Conservation (phyloP, 2,888 invertebrate species). For the Globia sparganii region DNA sequence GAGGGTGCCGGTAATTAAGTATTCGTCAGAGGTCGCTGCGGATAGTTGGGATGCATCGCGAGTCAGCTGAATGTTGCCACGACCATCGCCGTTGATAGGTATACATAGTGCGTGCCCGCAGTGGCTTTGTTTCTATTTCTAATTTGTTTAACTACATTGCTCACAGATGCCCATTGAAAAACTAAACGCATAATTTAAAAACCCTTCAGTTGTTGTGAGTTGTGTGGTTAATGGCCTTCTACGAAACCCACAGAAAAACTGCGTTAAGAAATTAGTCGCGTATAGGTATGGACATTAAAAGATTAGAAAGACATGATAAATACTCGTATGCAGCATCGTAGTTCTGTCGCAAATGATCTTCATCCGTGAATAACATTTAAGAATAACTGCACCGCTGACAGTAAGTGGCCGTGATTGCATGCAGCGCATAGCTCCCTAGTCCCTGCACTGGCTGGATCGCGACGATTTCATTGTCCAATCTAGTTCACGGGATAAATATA, state of each 20-base stretch:
- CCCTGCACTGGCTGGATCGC: slow-evolving; percentile 22
- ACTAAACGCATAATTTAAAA: neutral
- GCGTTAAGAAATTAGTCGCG: neutral
- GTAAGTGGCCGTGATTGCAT: slow-evolving; percentile 14
- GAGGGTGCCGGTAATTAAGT: neutral
- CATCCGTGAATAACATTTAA: slow-evolving; percentile 29
- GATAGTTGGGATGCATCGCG: slow-evolving; percentile 17
- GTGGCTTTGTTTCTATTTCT: neutral
- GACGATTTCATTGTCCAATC: slow-evolving; percentile 19
- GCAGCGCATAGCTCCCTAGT: slow-evolving; percentile 4
- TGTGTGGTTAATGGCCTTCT: neutral
- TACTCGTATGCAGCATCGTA: neutral
- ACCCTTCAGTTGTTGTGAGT: neutral
- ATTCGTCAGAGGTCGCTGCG: slow-evolving; percentile 6
- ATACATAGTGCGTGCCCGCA: slow-evolving; percentile 10
- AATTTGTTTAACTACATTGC: neutral
- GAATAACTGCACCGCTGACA: slow-evolving; percentile 28
- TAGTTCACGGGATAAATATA: slow-evolving; percentile 45
- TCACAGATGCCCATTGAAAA: neutral
- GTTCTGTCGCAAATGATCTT: slow-evolving; percentile 5
- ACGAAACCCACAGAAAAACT: neutral
- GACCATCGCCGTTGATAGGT: neutral
- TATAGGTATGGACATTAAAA: neutral
- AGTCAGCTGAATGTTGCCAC: slow-evolving; percentile 14
- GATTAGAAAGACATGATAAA: too few relatives aligned